Evolutionary conservation across 2,113 vertebrate genomes (phyloP).

Genomic region (Labrus mixtus): DNA sequence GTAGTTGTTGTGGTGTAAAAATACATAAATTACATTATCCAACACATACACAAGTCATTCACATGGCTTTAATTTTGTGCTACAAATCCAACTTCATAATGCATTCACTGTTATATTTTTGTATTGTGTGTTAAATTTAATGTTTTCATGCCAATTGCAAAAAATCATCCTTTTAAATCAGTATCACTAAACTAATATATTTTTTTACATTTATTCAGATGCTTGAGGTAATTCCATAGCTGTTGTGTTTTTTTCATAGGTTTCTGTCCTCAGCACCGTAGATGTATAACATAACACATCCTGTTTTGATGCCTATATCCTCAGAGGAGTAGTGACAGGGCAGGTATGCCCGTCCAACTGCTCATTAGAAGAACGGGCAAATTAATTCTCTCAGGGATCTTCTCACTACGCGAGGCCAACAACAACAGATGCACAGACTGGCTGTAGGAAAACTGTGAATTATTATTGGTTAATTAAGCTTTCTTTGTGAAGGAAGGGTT

Average conservation of each 20-base stretch:
- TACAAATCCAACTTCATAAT: neutral
- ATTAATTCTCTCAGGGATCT: slow-evolving; percentile 72
- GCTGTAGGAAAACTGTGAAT: slow-evolving; percentile 58
- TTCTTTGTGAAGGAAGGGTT: slow-evolving; percentile 33
- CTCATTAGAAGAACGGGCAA: slow-evolving; percentile 75
- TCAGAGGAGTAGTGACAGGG: slow-evolving; percentile 58
- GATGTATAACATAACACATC: slow-evolving; percentile 46
- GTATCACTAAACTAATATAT: neutral
- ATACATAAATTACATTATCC: neutral
- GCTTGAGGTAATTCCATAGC: neutral
- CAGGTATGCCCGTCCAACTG: slow-evolving; percentile 59
- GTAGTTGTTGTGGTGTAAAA: rapidly evolving
- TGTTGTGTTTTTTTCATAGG: neutral
- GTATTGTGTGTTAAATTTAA: neutral
- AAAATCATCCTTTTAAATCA: neutral
- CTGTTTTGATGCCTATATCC: slow-evolving; percentile 65
- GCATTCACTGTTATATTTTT: neutral
- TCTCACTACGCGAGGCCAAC: slow-evolving; percentile 42
- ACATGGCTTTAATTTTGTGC: neutral
- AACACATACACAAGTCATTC: neutral
- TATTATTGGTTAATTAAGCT: slow-evolving; percentile 64
- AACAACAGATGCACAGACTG: slow-evolving; percentile 64
- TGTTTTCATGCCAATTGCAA: neutral
- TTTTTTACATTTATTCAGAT: neutral
- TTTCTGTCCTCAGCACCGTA: neutral